A percentile compares a stretch with the other conserved stretches of the same genome.
These are phyloP conservation scores for Varecia variegata DNA, from an alignment of 2,797 vertebrate genomes.

Conservation along the genomic window DNA sequence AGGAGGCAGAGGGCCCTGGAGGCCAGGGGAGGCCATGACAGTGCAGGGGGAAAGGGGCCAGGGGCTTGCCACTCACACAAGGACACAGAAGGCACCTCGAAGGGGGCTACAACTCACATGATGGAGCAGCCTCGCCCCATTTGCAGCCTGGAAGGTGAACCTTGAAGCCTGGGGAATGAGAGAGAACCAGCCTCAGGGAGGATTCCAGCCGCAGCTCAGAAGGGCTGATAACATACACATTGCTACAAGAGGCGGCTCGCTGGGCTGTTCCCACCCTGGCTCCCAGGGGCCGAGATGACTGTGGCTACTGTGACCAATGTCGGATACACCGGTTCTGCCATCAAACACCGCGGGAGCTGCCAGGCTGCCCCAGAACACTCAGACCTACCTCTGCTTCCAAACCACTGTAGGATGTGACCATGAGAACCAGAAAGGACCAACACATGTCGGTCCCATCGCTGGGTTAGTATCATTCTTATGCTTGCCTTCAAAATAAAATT, in stretches of 20 bases:
- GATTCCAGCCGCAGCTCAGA: neutral
- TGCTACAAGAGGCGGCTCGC: neutral
- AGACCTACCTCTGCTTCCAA: neutral
- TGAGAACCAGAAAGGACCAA: neutral
- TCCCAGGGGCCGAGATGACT: neutral
- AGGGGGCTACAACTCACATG: neutral
- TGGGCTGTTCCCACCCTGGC: neutral
- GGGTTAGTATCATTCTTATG: neutral
- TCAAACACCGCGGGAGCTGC: neutral
- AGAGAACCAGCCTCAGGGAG: neutral
- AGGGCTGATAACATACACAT: neutral
- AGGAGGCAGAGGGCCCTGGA: neutral
- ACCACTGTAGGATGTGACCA: neutral
- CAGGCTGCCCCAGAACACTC: neutral
- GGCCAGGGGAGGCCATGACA: neutral
- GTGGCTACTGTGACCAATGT: neutral
- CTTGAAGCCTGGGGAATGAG: conserved; percentile 22
- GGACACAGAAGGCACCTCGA: neutral
- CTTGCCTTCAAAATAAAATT: conserved; percentile 23
- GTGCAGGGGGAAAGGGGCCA: neutral
- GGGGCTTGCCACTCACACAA: neutral
- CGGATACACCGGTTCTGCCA: neutral
- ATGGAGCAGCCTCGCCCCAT: neutral
- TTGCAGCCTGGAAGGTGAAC: neutral
- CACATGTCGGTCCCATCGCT: neutral